Base-by-base conservation (phyloP, 2,113 vertebrate species). In the Edolisoma coerulescens region DNA sequence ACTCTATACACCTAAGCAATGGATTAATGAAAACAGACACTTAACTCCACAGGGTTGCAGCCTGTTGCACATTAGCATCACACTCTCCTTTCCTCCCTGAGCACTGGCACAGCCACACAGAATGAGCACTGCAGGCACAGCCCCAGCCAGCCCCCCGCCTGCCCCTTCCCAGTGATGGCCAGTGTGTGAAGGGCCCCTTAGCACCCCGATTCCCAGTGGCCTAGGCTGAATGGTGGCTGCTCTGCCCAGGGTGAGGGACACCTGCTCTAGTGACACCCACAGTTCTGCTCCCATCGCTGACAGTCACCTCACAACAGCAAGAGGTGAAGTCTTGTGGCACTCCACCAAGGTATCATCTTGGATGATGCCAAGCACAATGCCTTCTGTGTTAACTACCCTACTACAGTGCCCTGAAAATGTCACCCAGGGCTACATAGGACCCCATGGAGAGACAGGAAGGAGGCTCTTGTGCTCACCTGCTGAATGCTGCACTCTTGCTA, bases 1-100 rank as follows among this genome's bases (percentile, higher is more conserved):
- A 98, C 98, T 98, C 97, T 98, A 98, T 99, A 99, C 89, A 99
- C 99, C 99, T 99, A 97, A 98, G 98, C 98, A 98, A 98, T 97
- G 98, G 97, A 97, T 98, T 96, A 98, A 98, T 95, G 98, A 98
- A 98, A 98, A 98, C 98, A 98, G 97, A 98, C 97, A 98, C 89
- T 97, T 98, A 97, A 98, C 98, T 97, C 95, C 87, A 96, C 79
- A 45, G 85, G 82, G 95, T 97, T 45, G 95, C 95, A 93, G 86
- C 91, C 80, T 39, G 19, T 94, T 85, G 67, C 73, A 93, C 32
- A 44, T 95, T 3, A 96, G 91, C 84, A 95, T 94, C 79, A 95
- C 89, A 89, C 76, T 86, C 89, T 67, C 89, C 91, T 91, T 73
- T 88, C 92, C 79, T 71, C 93, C 95, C 95, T 52, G 67, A 81